Percentiles rank a stretch among this genome's conserved stretches.
Conservation (phyloP, 2,113 vertebrate genomes). For the Melanerpes formicivorus region DNA sequence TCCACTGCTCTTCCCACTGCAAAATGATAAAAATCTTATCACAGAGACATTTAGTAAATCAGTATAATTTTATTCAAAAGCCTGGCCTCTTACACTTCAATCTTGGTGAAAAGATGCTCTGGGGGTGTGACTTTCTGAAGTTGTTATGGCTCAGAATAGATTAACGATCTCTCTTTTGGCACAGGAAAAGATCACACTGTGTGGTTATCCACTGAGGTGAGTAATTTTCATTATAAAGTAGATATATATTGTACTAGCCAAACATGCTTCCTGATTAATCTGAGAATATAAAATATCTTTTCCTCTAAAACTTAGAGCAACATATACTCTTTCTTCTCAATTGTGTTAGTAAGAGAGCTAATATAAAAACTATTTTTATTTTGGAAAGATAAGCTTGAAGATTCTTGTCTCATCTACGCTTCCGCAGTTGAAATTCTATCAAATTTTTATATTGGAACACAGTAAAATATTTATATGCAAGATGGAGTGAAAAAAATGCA, state of each 20-base stretch:
- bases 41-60: background rate
- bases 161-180: background rate
- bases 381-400: background rate
- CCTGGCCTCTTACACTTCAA: background rate
- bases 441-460: background rate
- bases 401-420: background rate
- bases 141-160: background rate
- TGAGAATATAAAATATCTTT: background rate
- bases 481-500: background rate
- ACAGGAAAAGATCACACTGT: background rate
- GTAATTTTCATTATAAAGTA: background rate
- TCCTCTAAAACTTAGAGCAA: background rate
- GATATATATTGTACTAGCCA: background rate
- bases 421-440: conserved; percentile 13
- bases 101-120: background rate
- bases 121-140: background rate
- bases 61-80: background rate
- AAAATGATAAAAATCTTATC: background rate
- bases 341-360: background rate
- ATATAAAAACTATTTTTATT: background rate
- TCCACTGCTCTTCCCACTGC: background rate
- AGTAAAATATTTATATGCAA: conserved; percentile 51
- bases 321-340: background rate
- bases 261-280: background rate
- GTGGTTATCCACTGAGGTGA: background rate